A percentile compares a stretch with the other conserved stretches of the same genome.
These are phyloP conservation scores for Poicephalus gulielmi DNA, from an alignment of 2,113 vertebrate genomes.

Conservation along the genomic window DNA sequence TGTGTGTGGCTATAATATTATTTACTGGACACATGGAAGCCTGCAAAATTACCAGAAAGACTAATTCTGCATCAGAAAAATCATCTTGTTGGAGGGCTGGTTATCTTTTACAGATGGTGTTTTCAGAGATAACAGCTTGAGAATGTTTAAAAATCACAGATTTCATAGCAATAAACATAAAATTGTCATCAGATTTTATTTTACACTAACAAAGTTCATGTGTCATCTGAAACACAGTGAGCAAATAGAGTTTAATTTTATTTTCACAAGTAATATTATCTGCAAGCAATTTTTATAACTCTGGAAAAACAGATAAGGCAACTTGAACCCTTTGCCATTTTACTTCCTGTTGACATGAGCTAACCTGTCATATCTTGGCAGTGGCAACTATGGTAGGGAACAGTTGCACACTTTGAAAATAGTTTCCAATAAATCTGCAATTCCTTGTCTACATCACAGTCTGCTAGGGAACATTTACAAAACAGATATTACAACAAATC, in stretches of 20 bases:
- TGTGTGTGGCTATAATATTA: not conserved
- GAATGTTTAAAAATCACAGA: not conserved
- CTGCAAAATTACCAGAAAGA: not conserved
- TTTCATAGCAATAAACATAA: not conserved
- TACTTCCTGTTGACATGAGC: not conserved
- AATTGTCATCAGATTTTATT: not conserved
- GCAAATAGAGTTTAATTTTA: not conserved
- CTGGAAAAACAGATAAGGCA: not conserved
- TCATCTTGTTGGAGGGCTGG: not conserved
- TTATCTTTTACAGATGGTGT: not conserved
- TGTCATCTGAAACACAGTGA: not conserved
- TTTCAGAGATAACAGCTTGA: not conserved
- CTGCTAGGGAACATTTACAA: not conserved
- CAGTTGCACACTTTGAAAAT: not conserved
- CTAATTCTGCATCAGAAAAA: not conserved
- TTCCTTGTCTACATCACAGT: not conserved
- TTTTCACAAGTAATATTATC: not conserved
- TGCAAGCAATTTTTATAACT: not conserved
- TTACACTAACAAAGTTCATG: not conserved
- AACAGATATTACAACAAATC: not conserved
- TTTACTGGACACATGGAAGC: not conserved
- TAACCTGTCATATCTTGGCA: not conserved
- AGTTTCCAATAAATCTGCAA: not conserved
- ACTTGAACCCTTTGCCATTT: not conserved
- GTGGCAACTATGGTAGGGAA: not conserved